Conservation (phyloP, 2,113 vertebrate species). For the Spermophilus dauricus region DNA sequence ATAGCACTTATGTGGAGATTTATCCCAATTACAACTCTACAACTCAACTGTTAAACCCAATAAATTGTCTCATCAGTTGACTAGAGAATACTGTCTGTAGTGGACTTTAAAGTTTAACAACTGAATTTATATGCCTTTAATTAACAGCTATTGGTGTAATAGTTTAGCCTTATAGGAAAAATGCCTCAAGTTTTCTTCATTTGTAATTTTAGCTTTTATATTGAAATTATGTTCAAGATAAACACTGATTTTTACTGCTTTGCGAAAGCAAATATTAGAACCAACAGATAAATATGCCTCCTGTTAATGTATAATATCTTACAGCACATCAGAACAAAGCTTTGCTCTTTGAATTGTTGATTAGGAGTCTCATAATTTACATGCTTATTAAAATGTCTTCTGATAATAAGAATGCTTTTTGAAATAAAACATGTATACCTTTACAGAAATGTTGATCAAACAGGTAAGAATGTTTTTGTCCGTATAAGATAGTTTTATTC, state of each 20-base stretch:
- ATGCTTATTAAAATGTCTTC: neutral
- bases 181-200: neutral
- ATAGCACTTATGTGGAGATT: neutral
- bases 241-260: constrained; percentile 5
- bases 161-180: neutral
- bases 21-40: neutral
- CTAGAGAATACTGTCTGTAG: neutral
- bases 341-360: neutral
- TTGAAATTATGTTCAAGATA: neutral
- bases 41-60: neutral
- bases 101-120: neutral
- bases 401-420: neutral
- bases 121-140: neutral
- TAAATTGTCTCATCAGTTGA: neutral
- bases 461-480: neutral
- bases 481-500: neutral
- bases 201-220: constrained; percentile 25
- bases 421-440: neutral
- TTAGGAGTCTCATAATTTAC: neutral
- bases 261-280: neutral
- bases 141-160: constrained; percentile 17
- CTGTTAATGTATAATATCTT: neutral
- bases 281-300: neutral
- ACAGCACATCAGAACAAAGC: neutral
- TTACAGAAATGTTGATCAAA: constrained; percentile 5